phyloP scores from a whole-genome alignment of 2,113 vertebrate genomes.

The Syrrhaptes paradoxus region DNA sequence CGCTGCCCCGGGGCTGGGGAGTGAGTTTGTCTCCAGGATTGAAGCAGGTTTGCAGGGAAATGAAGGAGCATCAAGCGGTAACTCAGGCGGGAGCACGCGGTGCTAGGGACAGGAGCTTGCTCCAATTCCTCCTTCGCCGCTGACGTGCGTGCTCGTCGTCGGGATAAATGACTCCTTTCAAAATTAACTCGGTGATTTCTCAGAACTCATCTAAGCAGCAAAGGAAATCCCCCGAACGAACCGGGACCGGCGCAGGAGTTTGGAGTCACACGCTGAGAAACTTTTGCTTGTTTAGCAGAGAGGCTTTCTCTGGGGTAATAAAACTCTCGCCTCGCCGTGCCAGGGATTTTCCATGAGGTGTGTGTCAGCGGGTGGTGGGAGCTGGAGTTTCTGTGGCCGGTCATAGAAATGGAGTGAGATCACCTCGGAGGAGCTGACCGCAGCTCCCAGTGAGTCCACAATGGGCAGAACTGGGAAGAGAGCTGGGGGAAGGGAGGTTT shows the following conservation, averaged over 20 bases:
- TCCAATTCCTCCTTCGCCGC: not conserved
- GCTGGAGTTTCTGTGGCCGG: not conserved
- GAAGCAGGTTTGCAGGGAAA: not conserved
- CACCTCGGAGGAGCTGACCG: not conserved
- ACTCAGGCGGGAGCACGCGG: fast-evolving
- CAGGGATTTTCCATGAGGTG: slow-evolving; percentile 33
- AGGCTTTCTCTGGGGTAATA: not conserved
- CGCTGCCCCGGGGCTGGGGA: not conserved
- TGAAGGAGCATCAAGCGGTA: not conserved
- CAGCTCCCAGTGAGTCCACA: not conserved
- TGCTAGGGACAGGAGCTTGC: not conserved
- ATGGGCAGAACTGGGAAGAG: not conserved
- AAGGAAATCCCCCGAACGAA: slow-evolving; percentile 35
- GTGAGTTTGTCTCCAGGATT: not conserved
- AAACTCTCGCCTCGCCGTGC: not conserved
- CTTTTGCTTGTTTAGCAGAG: not conserved
- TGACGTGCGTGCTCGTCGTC: fast-evolving
- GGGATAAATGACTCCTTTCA: not conserved
- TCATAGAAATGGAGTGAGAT: not conserved
- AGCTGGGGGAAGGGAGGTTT: not conserved
- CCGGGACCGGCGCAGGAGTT: fast-evolving
- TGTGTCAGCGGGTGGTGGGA: not conserved
- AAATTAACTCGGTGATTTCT: not conserved
- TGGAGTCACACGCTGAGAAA: not conserved
- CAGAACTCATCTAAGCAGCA: not conserved